Evolutionary conservation across 2,113 vertebrate genomes (phyloP), one percentile per base, ranked within the genome.

Genomic region (Catharus fuscescens): DNA sequence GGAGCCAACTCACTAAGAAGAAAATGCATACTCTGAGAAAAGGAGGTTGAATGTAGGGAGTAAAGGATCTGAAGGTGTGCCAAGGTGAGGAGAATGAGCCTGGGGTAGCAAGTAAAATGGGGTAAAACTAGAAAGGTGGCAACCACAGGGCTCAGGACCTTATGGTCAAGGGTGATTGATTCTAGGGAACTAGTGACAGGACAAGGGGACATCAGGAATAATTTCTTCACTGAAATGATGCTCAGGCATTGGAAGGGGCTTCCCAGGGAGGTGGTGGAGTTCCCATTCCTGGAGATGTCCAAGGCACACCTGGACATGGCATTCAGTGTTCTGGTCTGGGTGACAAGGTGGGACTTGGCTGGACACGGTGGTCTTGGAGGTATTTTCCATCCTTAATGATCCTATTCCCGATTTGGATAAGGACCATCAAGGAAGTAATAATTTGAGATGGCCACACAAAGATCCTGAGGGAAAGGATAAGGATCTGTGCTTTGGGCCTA

Each of bases 231-330:
- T 17, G 31, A 59, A 66, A 29, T 1, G 25, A 2, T 66, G 10
- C 8, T 31, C 13, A 59, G 61, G 44, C 13, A 48, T 28, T 85
- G 52, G 10, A 6, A 74, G 19, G 19, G 16, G 6, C 29, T 66
- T 18, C 31, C 16, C 15, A 66, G 16, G 25, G 12, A 65, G 4
- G 24, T 42, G 24, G 15, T 57, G 19, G 24, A 34, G 16, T 48
- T 19, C 10, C 19, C 29, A 20, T 65, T 3, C 50, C 42, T 65
- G 50, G 13, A 66, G 29, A 10, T 57, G 61, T 66, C 60, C 52
- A 25, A 31, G 34, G 42, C 48, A 65, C 0, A 0, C 8, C 15
- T 65, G 52, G 34, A 50, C 0, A 0, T 57, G 52, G 52, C 70
- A 65, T 25, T 57, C 29, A 17, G 42, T 66, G 60, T 42, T 57